A percentile compares a stretch with the other conserved stretches of the same genome.
phyloP scores from a whole-genome alignment of 1,140 invertebrate genomes.

The Bombyx mori region ASM3026992v2 NC_085117.1:11005501-11006000 shows the following conservation, averaged over 20 bases:
- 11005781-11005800: too few relatives aligned
- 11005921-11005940: too few relatives aligned
- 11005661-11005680: not conserved
- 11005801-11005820: slow-evolving; percentile 19
- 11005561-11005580: not conserved
- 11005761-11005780: too few relatives aligned
- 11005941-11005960: too few relatives aligned
- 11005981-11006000: too few relatives aligned
- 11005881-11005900: too few relatives aligned
- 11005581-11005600: slow-evolving; percentile 12
- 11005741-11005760: too few relatives aligned
- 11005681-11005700: not conserved
- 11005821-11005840: slow-evolving; percentile 12
- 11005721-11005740: too few relatives aligned
- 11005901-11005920: too few relatives aligned
- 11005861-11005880: too few relatives aligned
- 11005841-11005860: slow-evolving; percentile 7
- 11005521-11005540: slow-evolving; percentile 21
- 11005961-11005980: too few relatives aligned
- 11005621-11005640: slow-evolving; percentile 11
- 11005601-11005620: slow-evolving; percentile 15
- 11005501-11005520: slow-evolving; percentile 39
- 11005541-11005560: slow-evolving; percentile 37
- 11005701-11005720: too few relatives aligned
- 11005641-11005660: slow-evolving; percentile 6